Percentiles rank a stretch among this genome's conserved stretches.
These are phyloP conservation scores for Todiramphus saurophagus DNA, from an alignment of 2,113 vertebrate genomes.

Conservation along the genomic window DNA sequence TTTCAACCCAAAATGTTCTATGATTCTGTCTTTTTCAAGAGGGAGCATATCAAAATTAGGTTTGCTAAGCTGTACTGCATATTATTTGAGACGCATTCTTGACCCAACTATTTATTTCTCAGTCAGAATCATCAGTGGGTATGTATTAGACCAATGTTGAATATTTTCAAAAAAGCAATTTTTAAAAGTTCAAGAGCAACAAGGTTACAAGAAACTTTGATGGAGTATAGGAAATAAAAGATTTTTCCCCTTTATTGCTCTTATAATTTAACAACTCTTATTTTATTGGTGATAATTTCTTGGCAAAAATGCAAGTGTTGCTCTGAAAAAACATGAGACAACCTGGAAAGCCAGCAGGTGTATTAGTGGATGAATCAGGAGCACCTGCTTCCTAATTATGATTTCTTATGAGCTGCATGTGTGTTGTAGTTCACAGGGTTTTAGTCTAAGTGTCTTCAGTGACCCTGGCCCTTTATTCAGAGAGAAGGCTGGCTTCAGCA, in stretches of 20 bases:
- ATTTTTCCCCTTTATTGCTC: not conserved
- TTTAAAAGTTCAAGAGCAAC: not conserved
- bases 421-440: not conserved
- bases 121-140: not conserved
- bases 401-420: not conserved
- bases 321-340: not conserved
- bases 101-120: not conserved
- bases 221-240: not conserved
- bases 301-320: rapidly evolving
- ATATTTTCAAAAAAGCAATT: not conserved
- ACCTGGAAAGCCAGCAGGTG: not conserved
- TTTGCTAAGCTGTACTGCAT: not conserved
- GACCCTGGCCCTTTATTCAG: rapidly evolving
- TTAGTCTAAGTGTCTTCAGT: rapidly evolving
- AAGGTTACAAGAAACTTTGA: not conserved
- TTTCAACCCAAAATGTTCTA: not conserved
- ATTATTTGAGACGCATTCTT: not conserved
- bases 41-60: not conserved
- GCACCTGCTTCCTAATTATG: not conserved
- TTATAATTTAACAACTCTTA: not conserved
- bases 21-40: not conserved
- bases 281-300: not conserved
- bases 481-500: rapidly evolving
- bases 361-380: not conserved
- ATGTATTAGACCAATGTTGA: not conserved